Evolutionary conservation across 2,888 invertebrate genomes (phyloP).

Genomic region (Ommatoiulus sabulosus): DNA sequence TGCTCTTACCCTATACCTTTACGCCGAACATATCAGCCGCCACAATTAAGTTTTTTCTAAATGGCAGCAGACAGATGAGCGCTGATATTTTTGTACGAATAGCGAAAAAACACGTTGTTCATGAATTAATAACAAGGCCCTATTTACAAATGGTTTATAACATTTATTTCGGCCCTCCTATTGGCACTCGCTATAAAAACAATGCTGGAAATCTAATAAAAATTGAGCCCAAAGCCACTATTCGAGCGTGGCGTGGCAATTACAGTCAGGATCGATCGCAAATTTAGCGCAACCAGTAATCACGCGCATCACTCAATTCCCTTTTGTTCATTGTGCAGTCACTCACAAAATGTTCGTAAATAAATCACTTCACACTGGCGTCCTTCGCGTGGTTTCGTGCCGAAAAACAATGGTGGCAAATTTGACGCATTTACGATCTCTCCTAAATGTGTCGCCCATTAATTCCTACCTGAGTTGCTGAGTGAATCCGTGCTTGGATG

Average conservation of each 20-base stretch:
- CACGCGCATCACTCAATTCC: too few species aligned
- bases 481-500: neutral
- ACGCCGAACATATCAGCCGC: too few species aligned
- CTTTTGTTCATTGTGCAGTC: too few species aligned
- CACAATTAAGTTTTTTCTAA: too few species aligned
- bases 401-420: neutral
- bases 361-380: too few species aligned
- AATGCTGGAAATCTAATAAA: slow-evolving; percentile 8
- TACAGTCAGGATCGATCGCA: neutral
- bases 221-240: neutral
- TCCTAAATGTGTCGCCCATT: neutral
- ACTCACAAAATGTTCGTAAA: too few species aligned
- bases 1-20: too few species aligned
- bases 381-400: too few species aligned
- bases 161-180: neutral
- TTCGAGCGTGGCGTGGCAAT: neutral
- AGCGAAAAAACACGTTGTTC: neutral
- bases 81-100: too few species aligned
- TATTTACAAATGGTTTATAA: too few species aligned
- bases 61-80: too few species aligned
- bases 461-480: neutral
- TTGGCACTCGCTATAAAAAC: slow-evolving; percentile 2
- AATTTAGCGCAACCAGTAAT: neutral
- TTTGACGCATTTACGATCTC: neutral
- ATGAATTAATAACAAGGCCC: neutral